Percentiles rank a stretch among this genome's conserved stretches.
Evolutionary conservation across 1,140 invertebrate genomes (phyloP).

Genomic region (Bombus cullumanus): DNA sequence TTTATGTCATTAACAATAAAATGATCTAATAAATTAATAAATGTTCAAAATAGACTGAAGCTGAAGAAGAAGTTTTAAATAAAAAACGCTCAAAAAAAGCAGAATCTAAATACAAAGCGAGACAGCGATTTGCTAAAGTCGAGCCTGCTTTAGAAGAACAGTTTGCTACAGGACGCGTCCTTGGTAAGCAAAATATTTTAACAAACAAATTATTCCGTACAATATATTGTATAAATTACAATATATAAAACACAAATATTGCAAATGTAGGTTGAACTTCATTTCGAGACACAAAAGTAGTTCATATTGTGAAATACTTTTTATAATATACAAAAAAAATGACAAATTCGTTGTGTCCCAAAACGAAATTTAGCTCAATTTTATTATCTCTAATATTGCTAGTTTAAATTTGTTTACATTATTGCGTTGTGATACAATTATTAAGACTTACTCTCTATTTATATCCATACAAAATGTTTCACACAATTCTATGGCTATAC

Average conservation of each 20-base stretch:
- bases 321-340: no score
- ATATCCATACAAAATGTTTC: no score
- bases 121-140: conserved; percentile 96
- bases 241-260: no score
- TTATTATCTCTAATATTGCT: no score
- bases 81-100: conserved; percentile 97
- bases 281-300: neutral
- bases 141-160: conserved; percentile 97
- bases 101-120: conserved; percentile 95
- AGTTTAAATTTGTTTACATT: no score
- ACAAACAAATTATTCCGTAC: no score
- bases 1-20: neutral
- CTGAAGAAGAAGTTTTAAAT: conserved; percentile 96
- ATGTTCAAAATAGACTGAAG: conserved; percentile 88
- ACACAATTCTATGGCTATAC: no score
- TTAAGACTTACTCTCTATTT: no score
- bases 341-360: no score
- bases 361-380: no score
- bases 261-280: neutral
- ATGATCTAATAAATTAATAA: neutral
- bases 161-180: conserved; percentile 96
- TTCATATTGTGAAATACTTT: no score
- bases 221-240: neutral
- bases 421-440: no score
- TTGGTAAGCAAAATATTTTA: conserved; percentile 87